Percentiles rank a stretch among this genome's conserved stretches.
Evolutionary conservation across 1,140 invertebrate species (phyloP).

Genomic region (Lepidurus couesii): DNA sequence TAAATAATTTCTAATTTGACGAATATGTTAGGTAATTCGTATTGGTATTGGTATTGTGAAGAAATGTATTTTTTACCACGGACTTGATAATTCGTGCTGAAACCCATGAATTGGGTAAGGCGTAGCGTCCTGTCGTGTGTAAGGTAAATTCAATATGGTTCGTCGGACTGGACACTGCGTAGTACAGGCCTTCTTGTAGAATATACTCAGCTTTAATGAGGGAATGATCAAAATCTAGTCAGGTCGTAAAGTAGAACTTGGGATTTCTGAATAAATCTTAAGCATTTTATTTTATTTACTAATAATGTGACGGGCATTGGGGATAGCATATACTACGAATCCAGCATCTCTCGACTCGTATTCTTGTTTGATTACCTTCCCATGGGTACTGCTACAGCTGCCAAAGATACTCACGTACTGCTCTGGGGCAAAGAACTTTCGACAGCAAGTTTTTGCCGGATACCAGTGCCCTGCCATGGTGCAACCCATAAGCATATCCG

Average conservation of each 20-base stretch:
- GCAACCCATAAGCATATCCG: conserved; percentile 27
- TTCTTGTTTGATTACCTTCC: not conserved
- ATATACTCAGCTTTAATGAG: conserved; percentile 23
- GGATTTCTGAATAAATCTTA: not conserved
- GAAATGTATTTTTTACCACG: not conserved
- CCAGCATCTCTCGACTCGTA: conserved; percentile 20
- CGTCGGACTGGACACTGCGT: conserved; percentile 29
- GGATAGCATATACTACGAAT: conserved; percentile 25
- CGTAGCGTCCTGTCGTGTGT: conserved; percentile 25
- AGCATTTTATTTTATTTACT: not conserved
- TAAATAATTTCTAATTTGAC: no score
- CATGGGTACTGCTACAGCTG: not conserved
- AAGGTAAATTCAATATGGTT: conserved; percentile 14
- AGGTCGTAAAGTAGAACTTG: not conserved
- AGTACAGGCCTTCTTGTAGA: conserved; percentile 21
- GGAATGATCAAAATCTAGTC: conserved; percentile 26
- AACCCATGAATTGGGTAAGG: conserved; percentile 10
- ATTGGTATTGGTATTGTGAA: no score
- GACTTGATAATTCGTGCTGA: not conserved
- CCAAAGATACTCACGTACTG: not conserved
- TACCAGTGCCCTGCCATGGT: not conserved
- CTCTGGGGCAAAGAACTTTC: not conserved
- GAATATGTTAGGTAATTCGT: not conserved
- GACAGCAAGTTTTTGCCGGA: conserved; percentile 22
- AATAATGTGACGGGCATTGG: not conserved